Evolutionary conservation across 2,888 invertebrate genomes (phyloP), one percentile per base, ranked within the genome.

Genomic region (Philonicus albiceps): DNA sequence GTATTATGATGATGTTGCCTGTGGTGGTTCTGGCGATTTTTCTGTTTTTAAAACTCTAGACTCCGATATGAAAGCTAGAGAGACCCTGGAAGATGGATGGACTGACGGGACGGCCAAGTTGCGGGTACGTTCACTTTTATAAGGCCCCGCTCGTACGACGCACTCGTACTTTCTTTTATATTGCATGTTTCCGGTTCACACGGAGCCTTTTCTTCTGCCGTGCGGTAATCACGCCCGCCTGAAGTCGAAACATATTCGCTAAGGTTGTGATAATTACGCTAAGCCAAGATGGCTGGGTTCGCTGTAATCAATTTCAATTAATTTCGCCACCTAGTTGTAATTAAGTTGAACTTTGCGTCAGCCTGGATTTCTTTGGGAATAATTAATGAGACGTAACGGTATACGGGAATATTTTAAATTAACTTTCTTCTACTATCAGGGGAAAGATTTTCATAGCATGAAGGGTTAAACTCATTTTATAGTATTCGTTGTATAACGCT

Each of bases 251-350:
- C 53, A 75, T 85, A 86, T 86, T 78, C 72, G 78, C 87, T 86
- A 75, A 64, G 86, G 55, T 75, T 80, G 87, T 72, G 87, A 86
- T 87, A 87, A 87, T 87, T 87, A 87, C 87, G 40, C 34, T 30
- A 27, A 86, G 86, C 80, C 85, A 86, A 86, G 85, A 40, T 43
- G 81, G 86, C 86, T 43, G 81, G 86, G 83, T 86, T n/a, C 83
- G 85, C 86, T 87, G 86, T 85, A 87, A 87, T 87, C 87, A 87
- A 86, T 87, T 87, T 87, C 86, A 87, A 87, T 87, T 87, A 87
- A 87, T 87, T 87, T 81, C 84, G 81, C 84, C 80, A 86, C 84
- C 84, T 73, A 31, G 84, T 73, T 73, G 84, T 84, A 73, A 73
- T 84, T 84, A 73, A 84, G 49, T 7, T 43, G 43, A 73, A 84